phyloP scores from a whole-genome alignment of 2,888 invertebrate species.

The Alloplasta piceator region DNA sequence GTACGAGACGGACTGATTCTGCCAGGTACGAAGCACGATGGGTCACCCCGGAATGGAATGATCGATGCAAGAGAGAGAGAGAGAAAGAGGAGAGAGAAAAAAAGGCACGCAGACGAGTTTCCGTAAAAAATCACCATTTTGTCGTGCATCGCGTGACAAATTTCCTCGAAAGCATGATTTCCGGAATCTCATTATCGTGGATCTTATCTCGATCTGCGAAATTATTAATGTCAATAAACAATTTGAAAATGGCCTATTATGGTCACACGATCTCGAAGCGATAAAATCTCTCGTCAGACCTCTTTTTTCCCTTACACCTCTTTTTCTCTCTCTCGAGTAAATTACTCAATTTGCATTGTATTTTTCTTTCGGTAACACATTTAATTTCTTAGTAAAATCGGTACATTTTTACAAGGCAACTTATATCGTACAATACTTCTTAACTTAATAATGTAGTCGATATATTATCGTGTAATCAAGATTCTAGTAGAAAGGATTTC shows the following conservation, averaged over 20 bases:
- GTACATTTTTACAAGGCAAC: constrained; percentile 80
- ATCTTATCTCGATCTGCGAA: constrained; percentile 17
- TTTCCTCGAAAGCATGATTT: constrained; percentile 25
- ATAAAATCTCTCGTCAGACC: constrained; percentile 4
- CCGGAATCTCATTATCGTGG: constrained; percentile 20
- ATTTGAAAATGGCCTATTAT: constrained; percentile 22
- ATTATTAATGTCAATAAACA: constrained; percentile 12
- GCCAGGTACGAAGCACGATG: constrained; percentile 57
- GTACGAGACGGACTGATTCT: constrained; percentile 58
- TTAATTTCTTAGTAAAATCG: constrained; percentile 80
- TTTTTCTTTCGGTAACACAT: constrained; percentile 77
- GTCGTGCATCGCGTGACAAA: constrained; percentile 49
- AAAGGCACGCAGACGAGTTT: constrained; percentile 11
- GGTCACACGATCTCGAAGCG: not conserved
- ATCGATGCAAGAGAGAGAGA: constrained; percentile 63
- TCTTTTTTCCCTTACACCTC: not conserved
- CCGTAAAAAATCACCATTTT: constrained; percentile 46
- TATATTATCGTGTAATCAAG: constrained; percentile 57
- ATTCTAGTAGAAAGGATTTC: constrained; percentile 51
- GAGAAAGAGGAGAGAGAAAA: constrained; percentile 23
- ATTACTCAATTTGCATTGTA: not conserved
- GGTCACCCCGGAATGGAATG: constrained; percentile 62
- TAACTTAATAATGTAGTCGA: constrained; percentile 74
- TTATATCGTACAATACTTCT: constrained; percentile 77
- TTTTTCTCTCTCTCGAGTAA: constrained; percentile 14